These are phyloP conservation scores for Mesopsocus fuscifrons DNA, from an alignment of 2,888 invertebrate genomes.

Conservation along the genomic window DNA sequence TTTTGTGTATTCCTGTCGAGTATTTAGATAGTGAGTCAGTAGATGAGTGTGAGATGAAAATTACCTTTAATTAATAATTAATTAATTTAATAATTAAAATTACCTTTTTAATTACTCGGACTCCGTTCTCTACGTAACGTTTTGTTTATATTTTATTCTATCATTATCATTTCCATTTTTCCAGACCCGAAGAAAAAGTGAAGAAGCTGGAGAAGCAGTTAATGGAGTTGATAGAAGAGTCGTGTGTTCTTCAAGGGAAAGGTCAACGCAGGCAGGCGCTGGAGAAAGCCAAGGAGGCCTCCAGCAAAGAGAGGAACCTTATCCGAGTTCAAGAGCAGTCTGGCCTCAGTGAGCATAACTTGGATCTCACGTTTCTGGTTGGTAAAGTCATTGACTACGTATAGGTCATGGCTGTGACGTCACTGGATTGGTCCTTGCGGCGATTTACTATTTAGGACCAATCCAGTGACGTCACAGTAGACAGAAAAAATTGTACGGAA, in stretches of 20 bases:
- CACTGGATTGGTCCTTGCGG: no score
- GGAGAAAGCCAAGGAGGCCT: slow-evolving; percentile 92
- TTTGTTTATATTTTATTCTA: slow-evolving; percentile 9
- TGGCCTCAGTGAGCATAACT: slow-evolving; percentile 77
- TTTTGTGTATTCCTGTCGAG: no score
- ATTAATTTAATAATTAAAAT: no score
- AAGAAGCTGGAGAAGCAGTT: slow-evolving; percentile 76
- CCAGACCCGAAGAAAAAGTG: slow-evolving; percentile 78
- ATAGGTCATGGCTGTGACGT: not conserved
- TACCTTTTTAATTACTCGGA: no score
- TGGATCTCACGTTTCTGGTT: slow-evolving; percentile 90
- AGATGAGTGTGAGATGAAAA: no score
- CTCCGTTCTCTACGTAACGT: no score
- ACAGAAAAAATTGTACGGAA: not conserved
- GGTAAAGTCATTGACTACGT: slow-evolving; percentile 16
- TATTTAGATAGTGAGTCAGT: no score
- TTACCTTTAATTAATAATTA: no score
- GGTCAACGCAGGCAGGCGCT: slow-evolving; percentile 47
- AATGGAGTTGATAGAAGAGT: slow-evolving; percentile 76
- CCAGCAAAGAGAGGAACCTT: slow-evolving; percentile 74
- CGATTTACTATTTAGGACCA: not conserved
- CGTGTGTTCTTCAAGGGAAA: slow-evolving; percentile 48
- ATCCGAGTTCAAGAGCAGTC: slow-evolving; percentile 84
- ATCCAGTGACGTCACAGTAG: no score
- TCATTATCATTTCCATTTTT: slow-evolving; percentile 4